These are phyloP conservation scores for Stegodyphus mimosarum DNA, from an alignment of 1,140 invertebrate species.

Conservation along the genomic window DNA sequence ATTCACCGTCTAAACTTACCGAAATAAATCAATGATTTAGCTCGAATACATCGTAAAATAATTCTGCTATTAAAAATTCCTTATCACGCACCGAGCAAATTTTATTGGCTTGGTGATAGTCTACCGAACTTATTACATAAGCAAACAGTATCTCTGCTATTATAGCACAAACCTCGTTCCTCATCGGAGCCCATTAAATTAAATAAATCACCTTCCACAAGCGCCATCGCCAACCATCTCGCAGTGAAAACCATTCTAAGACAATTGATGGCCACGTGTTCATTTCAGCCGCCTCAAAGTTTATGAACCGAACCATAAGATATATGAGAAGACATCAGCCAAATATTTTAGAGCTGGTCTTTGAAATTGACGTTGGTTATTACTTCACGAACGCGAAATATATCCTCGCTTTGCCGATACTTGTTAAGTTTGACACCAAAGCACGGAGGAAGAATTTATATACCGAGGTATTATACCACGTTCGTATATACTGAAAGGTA, in stretches of 20 bases:
- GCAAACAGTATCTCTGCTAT: not conserved
- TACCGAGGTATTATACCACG: conserved; percentile 44
- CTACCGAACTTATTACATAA: not conserved
- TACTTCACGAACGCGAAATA: conserved; percentile 55
- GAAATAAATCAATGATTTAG: too few relatives aligned
- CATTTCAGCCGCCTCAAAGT: conserved; percentile 45
- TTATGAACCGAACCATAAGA: conserved; percentile 52
- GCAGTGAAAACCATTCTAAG: conserved; percentile 50
- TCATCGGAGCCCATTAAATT: conserved; percentile 29
- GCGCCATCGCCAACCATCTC: conserved; percentile 8
- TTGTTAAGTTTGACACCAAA: conserved; percentile 49
- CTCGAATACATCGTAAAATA: too few relatives aligned
- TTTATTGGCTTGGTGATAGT: not conserved
- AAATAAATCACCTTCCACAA: conserved; percentile 46
- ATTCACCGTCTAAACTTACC: too few relatives aligned
- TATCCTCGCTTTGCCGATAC: conserved; percentile 36
- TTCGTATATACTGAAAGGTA: conserved; percentile 18
- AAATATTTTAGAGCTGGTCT: conserved; percentile 55
- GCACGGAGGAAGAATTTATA: conserved; percentile 48
- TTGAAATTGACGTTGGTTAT: conserved; percentile 58
- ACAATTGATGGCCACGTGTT: conserved; percentile 58
- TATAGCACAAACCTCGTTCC: not conserved
- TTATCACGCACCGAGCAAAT: not conserved
- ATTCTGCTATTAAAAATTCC: too few relatives aligned
- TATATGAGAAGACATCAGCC: conserved; percentile 52